Conservation (phyloP, 2,113 vertebrate genomes). For the Megaceryle maxima region DNA sequence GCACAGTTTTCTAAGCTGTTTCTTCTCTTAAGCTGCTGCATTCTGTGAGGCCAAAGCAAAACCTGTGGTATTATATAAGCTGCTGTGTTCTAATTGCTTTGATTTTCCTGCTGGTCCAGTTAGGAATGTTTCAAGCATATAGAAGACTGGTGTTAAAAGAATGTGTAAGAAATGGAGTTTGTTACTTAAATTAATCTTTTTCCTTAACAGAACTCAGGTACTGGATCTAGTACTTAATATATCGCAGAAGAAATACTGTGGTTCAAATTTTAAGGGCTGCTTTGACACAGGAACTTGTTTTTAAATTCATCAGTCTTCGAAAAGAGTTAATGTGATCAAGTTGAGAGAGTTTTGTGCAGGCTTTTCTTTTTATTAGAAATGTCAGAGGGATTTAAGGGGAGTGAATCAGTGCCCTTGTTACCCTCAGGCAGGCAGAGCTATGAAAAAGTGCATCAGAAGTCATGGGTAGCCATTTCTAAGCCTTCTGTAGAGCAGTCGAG, state of each 20-base stretch:
- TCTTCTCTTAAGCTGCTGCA: neutral
- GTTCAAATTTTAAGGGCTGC: neutral
- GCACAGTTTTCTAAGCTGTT: neutral
- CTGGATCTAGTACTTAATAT: neutral
- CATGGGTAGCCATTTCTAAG: neutral
- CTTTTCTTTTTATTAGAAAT: neutral
- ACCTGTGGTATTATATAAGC: conserved; percentile 6
- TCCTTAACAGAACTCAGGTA: neutral
- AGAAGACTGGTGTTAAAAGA: neutral
- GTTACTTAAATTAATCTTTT: neutral
- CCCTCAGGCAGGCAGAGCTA: neutral
- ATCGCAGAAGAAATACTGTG: neutral
- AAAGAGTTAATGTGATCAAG: neutral
- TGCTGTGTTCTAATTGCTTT: neutral
- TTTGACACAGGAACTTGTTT: neutral
- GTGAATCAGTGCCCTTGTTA: neutral
- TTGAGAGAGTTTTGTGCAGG: neutral
- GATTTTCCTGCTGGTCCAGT: neutral
- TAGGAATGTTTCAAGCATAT: neutral
- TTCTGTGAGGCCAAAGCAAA: conserved; percentile 10
- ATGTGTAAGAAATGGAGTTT: neutral
- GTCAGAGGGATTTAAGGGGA: neutral
- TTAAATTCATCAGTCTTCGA: neutral
- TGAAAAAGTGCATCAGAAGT: neutral
- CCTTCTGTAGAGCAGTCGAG: neutral